Conservation (phyloP, 2,797 vertebrate species). For the Lycodopsis pacificus region DNA sequence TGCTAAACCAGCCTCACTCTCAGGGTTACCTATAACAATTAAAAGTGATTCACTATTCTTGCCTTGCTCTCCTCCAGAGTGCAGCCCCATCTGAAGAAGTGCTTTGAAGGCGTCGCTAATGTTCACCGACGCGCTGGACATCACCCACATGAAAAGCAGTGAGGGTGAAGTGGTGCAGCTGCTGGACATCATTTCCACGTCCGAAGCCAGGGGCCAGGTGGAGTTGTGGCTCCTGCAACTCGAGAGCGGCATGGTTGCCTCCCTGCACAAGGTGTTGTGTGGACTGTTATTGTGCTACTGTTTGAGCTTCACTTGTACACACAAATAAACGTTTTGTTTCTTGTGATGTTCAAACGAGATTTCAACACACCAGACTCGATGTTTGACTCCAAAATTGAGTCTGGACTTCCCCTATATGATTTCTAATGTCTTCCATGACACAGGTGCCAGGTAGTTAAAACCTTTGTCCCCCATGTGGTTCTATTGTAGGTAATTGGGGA, state of each 20-base stretch:
- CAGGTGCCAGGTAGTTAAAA: not conserved
- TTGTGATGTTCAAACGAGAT: not conserved
- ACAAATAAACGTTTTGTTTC: not conserved
- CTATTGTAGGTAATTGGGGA: conserved; percentile 85
- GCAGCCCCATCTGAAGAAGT: conserved; percentile 95
- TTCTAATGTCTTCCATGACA: not conserved
- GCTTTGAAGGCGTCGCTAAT: conserved; percentile 95
- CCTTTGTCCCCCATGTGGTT: conserved; percentile 16
- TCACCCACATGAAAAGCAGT: conserved; percentile 93
- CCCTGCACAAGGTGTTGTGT: conserved; percentile 87
- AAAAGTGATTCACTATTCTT: not conserved
- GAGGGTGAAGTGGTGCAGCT: conserved; percentile 90
- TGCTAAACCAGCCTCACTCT: not conserved
- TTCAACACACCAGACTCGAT: not conserved
- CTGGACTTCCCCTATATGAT: not conserved
- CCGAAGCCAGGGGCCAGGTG: conserved; percentile 91
- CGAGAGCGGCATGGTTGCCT: conserved; percentile 87
- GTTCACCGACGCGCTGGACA: conserved; percentile 90
- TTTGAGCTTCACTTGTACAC: not conserved
- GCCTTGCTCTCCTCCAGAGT: conserved; percentile 80
- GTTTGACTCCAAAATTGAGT: not conserved
- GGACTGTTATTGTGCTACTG: not conserved
- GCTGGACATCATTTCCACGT: conserved; percentile 88
- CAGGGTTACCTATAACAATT: not conserved
- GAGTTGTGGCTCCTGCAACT: conserved; percentile 93